Percentiles rank a stretch among this genome's conserved stretches.
These are phyloP conservation scores for Macquaria ambigua DNA, from an alignment of 2,113 vertebrate genomes.

Conservation along the genomic window DNA sequence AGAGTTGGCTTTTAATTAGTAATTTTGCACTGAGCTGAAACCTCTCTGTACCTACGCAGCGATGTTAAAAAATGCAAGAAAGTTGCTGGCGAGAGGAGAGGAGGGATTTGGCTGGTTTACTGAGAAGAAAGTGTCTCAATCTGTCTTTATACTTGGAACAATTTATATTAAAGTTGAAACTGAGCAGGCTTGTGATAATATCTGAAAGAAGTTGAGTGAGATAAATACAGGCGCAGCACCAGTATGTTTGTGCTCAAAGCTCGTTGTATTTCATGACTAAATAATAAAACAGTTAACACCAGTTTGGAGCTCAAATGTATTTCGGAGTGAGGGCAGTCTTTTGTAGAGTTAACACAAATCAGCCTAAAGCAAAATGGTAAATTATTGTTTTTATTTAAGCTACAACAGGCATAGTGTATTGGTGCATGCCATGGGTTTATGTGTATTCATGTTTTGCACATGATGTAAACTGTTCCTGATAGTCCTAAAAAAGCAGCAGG, in stretches of 20 bases:
- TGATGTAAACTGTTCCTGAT: neutral
- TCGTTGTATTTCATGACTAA: neutral
- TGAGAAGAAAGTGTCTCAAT: neutral
- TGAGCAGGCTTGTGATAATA: neutral
- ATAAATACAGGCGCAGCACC: neutral
- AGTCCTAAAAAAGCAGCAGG: neutral
- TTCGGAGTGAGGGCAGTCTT: neutral
- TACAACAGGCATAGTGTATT: neutral
- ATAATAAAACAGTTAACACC: neutral
- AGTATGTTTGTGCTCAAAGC: neutral
- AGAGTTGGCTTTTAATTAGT: neutral
- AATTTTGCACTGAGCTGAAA: neutral
- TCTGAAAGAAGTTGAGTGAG: neutral
- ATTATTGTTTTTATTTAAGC: too few relatives aligned
- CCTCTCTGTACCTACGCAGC: neutral
- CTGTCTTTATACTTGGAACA: neutral
- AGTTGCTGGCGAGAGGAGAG: neutral
- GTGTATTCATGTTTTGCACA: neutral
- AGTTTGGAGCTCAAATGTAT: neutral
- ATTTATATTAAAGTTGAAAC: neutral
- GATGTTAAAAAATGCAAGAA: neutral
- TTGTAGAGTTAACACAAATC: too few relatives aligned
- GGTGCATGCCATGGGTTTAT: too few relatives aligned
- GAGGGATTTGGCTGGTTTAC: neutral
- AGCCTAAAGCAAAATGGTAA: neutral